phyloP scores from a whole-genome alignment of 2,797 vertebrate species.

The Fundulus diaphanus region DNA sequence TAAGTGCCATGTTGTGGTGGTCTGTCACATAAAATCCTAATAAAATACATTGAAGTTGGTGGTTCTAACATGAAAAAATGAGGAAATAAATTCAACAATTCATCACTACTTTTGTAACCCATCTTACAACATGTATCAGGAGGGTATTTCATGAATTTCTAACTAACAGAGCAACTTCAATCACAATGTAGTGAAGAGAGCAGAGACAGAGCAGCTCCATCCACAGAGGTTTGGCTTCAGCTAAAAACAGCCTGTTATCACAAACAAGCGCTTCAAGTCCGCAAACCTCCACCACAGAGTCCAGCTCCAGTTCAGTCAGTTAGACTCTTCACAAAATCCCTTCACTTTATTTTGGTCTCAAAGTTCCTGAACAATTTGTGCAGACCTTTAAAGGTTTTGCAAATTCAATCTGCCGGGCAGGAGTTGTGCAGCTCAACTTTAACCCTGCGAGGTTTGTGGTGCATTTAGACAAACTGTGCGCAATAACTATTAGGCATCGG shows the following conservation, averaged over 20 bases:
- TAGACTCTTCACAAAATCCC: neutral
- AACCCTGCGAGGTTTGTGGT: conserved; percentile 16
- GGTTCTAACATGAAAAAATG: neutral
- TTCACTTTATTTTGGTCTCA: neutral
- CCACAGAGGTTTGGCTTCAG: neutral
- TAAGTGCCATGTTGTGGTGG: neutral
- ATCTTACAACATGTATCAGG: neutral
- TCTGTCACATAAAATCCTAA: neutral
- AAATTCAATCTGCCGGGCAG: neutral
- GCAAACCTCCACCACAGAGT: neutral
- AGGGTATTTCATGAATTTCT: neutral
- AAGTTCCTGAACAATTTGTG: neutral
- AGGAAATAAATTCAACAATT: no score
- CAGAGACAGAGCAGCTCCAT: neutral
- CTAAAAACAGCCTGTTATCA: neutral
- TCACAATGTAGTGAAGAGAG: no score
- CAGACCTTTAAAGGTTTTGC: neutral
- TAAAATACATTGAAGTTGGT: neutral
- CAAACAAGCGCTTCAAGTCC: neutral
- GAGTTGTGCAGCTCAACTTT: neutral
- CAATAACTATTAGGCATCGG: conserved; percentile 32
- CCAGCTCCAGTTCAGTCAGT: neutral
- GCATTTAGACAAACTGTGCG: conserved; percentile 18
- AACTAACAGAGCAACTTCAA: neutral
- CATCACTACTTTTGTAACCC: no score